Evolutionary conservation across 2,113 vertebrate species (phyloP).

Genomic region (Rhinopithecus roxellana): DNA sequence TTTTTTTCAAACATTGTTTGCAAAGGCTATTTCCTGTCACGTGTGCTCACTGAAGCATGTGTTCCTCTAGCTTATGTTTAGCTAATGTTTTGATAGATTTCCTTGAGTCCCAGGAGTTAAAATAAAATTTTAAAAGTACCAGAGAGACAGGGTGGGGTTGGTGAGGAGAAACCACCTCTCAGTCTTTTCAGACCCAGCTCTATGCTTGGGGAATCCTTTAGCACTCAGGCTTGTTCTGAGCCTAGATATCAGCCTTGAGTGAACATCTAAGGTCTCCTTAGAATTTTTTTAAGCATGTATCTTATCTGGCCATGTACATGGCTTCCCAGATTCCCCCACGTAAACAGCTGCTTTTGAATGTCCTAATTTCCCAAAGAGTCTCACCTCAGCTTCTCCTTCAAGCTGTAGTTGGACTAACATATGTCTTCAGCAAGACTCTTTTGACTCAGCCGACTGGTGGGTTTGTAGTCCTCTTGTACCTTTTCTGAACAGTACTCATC

Average conservation of each 20-base stretch:
- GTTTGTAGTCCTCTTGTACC: neutral
- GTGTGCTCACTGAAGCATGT: neutral
- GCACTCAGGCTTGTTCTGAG: neutral
- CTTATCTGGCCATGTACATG: neutral
- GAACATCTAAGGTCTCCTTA: neutral
- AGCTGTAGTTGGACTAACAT: neutral
- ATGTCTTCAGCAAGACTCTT: neutral
- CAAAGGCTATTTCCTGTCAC: neutral
- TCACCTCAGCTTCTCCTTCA: neutral
- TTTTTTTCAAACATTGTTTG: constrained; percentile 21
- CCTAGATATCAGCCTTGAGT: neutral
- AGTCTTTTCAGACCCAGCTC: neutral
- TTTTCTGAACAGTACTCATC: neutral
- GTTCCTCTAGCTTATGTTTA: neutral
- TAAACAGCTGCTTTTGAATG: neutral
- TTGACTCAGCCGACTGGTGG: neutral
- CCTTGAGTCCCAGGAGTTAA: neutral
- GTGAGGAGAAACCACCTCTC: neutral
- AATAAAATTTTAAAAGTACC: neutral
- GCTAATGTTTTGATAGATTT: constrained; percentile 9
- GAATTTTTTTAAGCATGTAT: neutral
- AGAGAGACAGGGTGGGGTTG: neutral
- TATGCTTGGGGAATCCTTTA: neutral
- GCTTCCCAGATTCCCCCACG: neutral
- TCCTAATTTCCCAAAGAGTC: neutral